phyloP scores from a whole-genome alignment of 2,113 vertebrate genomes.

The Malurus elegans region DNA sequence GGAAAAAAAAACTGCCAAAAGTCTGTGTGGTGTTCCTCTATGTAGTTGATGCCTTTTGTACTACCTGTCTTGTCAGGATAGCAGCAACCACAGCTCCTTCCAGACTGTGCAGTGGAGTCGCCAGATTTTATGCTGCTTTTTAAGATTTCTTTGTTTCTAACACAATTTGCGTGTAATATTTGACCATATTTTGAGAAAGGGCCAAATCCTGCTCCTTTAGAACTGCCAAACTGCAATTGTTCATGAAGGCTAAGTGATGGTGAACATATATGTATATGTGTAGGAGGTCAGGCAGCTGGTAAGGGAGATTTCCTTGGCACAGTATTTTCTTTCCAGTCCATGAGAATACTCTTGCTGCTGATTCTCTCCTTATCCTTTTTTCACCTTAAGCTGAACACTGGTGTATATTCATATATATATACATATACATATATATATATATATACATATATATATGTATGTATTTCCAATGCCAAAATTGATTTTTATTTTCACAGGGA shows the following conservation, averaged over 20 bases:
- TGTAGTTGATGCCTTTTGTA: not conserved
- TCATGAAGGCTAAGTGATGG: not conserved
- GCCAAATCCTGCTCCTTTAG: not conserved
- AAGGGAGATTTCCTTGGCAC: not conserved
- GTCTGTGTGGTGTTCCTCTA: not conserved
- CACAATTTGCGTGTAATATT: not conserved
- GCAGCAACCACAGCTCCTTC: not conserved
- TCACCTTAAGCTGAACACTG: not conserved
- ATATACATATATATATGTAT: no score
- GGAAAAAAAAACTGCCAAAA: not conserved
- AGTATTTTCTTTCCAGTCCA: not conserved
- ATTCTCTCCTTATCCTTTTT: not conserved
- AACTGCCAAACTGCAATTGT: not conserved
- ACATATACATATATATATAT: no score
- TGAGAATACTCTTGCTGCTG: not conserved
- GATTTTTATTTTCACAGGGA: not conserved
- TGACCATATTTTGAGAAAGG: not conserved
- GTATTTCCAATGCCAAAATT: not conserved
- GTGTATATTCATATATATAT: not conserved
- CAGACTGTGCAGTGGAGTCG: not conserved
- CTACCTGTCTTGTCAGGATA: not conserved
- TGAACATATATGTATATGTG: fast-evolving
- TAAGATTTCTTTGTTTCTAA: not conserved
- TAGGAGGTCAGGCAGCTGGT: not conserved
- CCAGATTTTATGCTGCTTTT: not conserved